Percentiles rank a stretch among this genome's conserved stretches.
These are phyloP conservation scores for Cheilosia urbana DNA, from an alignment of 2,888 invertebrate genomes.

Conservation along the genomic window DNA sequence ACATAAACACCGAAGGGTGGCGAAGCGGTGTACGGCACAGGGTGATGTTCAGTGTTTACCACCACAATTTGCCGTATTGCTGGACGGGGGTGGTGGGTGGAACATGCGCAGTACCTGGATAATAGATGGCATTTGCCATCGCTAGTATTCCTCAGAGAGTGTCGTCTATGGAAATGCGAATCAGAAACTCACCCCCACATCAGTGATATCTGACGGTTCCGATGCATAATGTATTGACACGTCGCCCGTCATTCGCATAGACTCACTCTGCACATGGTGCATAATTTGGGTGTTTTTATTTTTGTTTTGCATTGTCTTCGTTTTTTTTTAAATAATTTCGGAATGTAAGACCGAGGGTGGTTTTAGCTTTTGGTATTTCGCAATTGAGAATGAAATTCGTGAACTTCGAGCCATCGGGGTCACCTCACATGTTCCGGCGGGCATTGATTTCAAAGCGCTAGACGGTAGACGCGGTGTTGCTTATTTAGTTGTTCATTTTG, in stretches of 20 bases:
- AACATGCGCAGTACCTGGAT: constrained; percentile 53
- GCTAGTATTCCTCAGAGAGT: constrained; percentile 51
- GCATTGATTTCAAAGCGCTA: too few species aligned
- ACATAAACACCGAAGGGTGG: constrained; percentile 56
- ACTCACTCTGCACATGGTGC: constrained; percentile 41
- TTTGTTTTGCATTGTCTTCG: background rate
- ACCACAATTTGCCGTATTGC: constrained; percentile 13
- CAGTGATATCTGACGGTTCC: constrained; percentile 46
- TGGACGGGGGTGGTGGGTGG: constrained; percentile 31
- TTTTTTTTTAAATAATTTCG: constrained; percentile 7
- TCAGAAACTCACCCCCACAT: constrained; percentile 26
- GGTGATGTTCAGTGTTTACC: constrained; percentile 58
- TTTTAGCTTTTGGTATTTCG: constrained; percentile 6
- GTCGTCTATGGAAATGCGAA: constrained; percentile 66
- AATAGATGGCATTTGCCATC: constrained; percentile 44
- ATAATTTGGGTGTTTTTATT: constrained; percentile 30
- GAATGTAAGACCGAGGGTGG: constrained; percentile 9
- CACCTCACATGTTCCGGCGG: too few species aligned
- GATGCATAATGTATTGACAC: constrained; percentile 51
- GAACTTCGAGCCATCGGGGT: background rate
- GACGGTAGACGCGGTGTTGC: too few species aligned
- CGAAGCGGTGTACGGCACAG: constrained; percentile 29
- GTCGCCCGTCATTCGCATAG: constrained; percentile 10
- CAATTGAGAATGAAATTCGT: background rate
- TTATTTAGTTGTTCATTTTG: too few species aligned